Conservation (phyloP, 2,888 invertebrate species). For the Griposia aprilina region DNA sequence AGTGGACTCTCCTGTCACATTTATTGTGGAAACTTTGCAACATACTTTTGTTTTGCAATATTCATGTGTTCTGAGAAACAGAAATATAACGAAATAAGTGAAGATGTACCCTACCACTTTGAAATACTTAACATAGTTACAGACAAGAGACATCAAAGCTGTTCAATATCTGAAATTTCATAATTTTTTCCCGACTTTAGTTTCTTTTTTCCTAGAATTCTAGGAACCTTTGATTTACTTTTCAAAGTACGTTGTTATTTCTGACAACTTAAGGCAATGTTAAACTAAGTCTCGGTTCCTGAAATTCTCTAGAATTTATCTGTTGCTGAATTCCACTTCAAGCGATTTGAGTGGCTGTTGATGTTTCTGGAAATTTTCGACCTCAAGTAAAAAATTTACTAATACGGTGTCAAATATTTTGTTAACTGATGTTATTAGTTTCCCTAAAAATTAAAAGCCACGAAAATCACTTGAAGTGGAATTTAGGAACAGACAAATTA, state of each 20-base stretch:
- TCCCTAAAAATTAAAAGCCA: too few species aligned
- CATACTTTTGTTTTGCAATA: conserved; percentile 15
- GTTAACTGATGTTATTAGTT: too few species aligned
- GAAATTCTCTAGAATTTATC: background rate
- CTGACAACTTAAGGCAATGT: background rate
- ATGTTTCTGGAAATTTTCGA: background rate
- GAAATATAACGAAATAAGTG: background rate
- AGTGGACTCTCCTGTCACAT: conserved; percentile 29
- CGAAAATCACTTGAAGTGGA: too few species aligned
- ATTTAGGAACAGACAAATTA: too few species aligned
- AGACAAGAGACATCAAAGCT: background rate
- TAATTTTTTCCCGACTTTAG: too few species aligned
- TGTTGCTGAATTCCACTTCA: background rate
- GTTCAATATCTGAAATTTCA: background rate
- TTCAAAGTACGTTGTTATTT: background rate
- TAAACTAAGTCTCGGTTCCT: background rate
- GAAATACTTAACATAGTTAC: background rate
- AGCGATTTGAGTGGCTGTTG: background rate
- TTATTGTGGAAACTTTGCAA: conserved; percentile 10
- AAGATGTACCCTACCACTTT: background rate
- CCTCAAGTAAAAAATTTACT: too few species aligned
- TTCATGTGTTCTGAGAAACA: conserved; percentile 1
- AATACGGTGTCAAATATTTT: too few species aligned
- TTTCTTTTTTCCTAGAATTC: background rate
- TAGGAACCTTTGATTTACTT: too few species aligned